phyloP scores from a whole-genome alignment of 2,113 vertebrate genomes.

The Gadus chalcogrammus region DNA sequence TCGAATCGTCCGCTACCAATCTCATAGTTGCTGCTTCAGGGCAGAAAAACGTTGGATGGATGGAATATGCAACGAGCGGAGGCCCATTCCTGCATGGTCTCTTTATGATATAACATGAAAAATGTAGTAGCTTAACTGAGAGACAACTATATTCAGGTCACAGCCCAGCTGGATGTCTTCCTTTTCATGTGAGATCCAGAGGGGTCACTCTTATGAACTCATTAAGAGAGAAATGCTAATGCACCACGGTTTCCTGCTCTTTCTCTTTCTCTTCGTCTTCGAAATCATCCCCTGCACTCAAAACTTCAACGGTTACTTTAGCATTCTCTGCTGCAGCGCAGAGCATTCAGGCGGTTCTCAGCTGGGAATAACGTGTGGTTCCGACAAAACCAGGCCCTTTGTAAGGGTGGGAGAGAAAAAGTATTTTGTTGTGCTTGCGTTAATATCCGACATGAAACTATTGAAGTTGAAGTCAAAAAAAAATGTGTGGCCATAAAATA shows the following conservation, averaged over 20 bases:
- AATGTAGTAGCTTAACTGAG: slow-evolving; percentile 68
- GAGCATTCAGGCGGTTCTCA: too few species aligned
- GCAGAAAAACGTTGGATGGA: too few species aligned
- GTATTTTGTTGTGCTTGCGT: too few species aligned
- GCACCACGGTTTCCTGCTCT: slow-evolving; percentile 20
- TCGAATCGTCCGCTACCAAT: too few species aligned
- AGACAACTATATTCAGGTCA: slow-evolving; percentile 83
- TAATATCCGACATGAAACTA: too few species aligned
- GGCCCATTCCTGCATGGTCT: slow-evolving; percentile 47
- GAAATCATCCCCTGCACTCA: slow-evolving; percentile 37
- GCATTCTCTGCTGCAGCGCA: slow-evolving; percentile 16
- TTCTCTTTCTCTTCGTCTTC: slow-evolving; percentile 26
- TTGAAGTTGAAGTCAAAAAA: too few species aligned
- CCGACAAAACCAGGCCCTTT: too few species aligned
- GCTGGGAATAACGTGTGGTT: too few species aligned
- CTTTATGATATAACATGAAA: slow-evolving; percentile 70
- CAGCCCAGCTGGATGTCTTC: slow-evolving; percentile 77
- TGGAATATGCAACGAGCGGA: slow-evolving; percentile 38
- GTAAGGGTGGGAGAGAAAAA: too few species aligned
- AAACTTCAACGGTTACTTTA: slow-evolving; percentile 46
- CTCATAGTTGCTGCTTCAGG: too few species aligned
- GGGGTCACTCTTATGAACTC: slow-evolving; percentile 84
- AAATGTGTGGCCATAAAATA: too few species aligned
- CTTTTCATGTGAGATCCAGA: slow-evolving; percentile 88
- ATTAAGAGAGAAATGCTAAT: slow-evolving; percentile 86